Conservation (phyloP, 1,140 invertebrate genomes). For the Potamilus streckersoni region DNA sequence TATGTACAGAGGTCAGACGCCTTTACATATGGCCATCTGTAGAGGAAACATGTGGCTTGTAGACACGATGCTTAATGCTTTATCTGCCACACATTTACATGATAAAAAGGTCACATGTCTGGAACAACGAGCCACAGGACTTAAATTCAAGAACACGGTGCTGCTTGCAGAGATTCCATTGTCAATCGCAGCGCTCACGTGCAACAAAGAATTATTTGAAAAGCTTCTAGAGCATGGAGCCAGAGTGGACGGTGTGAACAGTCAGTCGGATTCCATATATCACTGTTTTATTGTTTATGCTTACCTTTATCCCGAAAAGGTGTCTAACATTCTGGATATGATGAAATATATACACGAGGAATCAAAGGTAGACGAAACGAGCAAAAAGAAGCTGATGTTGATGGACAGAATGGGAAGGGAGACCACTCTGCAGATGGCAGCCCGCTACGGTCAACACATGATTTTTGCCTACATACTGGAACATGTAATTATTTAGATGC, state of each 20-base stretch:
- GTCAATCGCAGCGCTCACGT: constrained; percentile 44
- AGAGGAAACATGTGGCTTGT: constrained; percentile 38
- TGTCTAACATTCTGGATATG: constrained; percentile 32
- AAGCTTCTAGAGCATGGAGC: constrained; percentile 34
- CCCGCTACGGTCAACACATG: constrained; percentile 32
- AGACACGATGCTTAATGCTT: constrained; percentile 17
- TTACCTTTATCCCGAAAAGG: constrained; percentile 41
- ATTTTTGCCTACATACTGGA: constrained; percentile 43
- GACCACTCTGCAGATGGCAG: constrained; percentile 44
- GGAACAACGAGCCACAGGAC: constrained; percentile 35
- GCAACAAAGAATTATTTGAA: constrained; percentile 38
- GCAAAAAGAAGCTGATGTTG: constrained; percentile 41
- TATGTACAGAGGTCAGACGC: constrained; percentile 44
- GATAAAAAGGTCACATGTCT: constrained; percentile 17
- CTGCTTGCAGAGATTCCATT: constrained; percentile 53
- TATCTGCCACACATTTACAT: neutral
- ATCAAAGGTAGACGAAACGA: neutral
- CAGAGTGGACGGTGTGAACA: constrained; percentile 31
- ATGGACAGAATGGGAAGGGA: constrained; percentile 38
- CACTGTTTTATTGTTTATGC: constrained; percentile 41
- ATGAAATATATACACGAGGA: constrained; percentile 27
- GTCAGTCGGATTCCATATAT: constrained; percentile 40
- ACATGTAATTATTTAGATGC: constrained; percentile 34
- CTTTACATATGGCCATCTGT: constrained; percentile 47
- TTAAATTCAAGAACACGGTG: constrained; percentile 43